These are phyloP conservation scores for Melieria picta DNA, from an alignment of 2,888 invertebrate species.

Conservation along the genomic window DNA sequence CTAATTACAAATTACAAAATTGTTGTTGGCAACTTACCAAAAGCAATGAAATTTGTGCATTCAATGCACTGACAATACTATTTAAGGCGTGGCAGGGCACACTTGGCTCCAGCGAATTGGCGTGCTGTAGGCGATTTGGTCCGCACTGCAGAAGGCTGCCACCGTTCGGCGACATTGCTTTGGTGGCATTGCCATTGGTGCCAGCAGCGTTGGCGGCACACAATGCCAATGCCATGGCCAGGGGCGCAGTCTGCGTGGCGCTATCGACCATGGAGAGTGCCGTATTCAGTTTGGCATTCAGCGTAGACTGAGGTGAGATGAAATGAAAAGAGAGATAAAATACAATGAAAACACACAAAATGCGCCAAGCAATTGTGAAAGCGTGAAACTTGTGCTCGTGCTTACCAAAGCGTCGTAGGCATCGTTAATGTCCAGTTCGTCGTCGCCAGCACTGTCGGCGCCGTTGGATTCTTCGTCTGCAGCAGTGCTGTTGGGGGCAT, in stretches of 20 bases:
- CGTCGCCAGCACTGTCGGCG: constrained; percentile 40
- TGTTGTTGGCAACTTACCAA: constrained; percentile 67
- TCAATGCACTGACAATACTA: constrained; percentile 73
- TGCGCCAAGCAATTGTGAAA: no score
- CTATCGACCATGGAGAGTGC: constrained; percentile 49
- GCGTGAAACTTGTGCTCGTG: constrained; percentile 6
- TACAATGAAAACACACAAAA: not conserved
- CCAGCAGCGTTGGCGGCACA: constrained; percentile 9
- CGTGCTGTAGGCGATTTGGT: constrained; percentile 66
- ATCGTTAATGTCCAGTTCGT: constrained; percentile 57
- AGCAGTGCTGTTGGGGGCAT: constrained; percentile 14
- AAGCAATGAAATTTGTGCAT: constrained; percentile 75
- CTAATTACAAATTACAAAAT: constrained; percentile 12
- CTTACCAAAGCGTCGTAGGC: constrained; percentile 59
- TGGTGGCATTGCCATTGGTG: constrained; percentile 7
- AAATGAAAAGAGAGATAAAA: not conserved
- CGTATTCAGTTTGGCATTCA: constrained; percentile 47
- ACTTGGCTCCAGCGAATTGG: constrained; percentile 68
- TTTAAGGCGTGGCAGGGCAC: constrained; percentile 73
- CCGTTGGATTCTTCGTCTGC: constrained; percentile 27
- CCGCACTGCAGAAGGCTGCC: constrained; percentile 54
- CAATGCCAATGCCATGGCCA: constrained; percentile 27
- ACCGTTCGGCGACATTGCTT: constrained; percentile 13
- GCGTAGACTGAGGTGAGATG: constrained; percentile 43
- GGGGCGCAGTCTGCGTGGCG: constrained; percentile 49